A percentile compares a stretch with the other conserved stretches of the same genome.
Conservation (phyloP, 2,797 vertebrate genomes). For the Paratrypauchen microcephalus region DNA sequence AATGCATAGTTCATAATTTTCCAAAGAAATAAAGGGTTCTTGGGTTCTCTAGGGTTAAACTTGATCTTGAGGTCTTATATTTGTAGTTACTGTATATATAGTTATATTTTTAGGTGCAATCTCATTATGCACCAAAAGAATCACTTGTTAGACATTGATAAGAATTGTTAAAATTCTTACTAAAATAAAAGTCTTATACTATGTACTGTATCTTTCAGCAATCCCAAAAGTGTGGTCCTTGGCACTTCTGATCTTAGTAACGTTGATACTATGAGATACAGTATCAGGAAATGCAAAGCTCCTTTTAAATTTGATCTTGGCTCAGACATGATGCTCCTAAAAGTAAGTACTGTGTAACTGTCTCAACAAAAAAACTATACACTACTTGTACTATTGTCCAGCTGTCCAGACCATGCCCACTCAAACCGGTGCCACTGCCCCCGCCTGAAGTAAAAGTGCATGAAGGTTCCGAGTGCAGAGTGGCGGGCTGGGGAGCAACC, state of each 20-base stretch:
- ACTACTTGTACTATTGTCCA: constrained; percentile 18
- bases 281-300: constrained; percentile 25
- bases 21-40: too few species aligned
- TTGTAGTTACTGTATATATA: too few species aligned
- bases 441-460: not conserved
- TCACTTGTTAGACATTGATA: too few species aligned
- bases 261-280: constrained; percentile 8
- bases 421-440: constrained; percentile 22
- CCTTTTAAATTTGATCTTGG: accelerated
- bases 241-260: constrained; percentile 48
- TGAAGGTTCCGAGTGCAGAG: constrained; percentile 23
- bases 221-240: constrained; percentile 37
- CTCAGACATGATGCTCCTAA: constrained; percentile 68
- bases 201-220: constrained; percentile 16
- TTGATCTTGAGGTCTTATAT: not conserved
- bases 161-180: not conserved
- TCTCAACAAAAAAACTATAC: not conserved
- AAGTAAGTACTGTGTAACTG: constrained; percentile 40
- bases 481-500: constrained; percentile 49
- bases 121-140: too few species aligned
- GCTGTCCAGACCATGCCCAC: constrained; percentile 33
- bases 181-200: not conserved
- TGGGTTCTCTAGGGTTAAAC: too few species aligned
- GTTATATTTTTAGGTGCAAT: too few species aligned
- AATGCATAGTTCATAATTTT: too few species aligned